Percentiles rank a stretch among this genome's conserved stretches.
phyloP scores from a whole-genome alignment of 2,113 vertebrate genomes.

The Ageneiosus marmoratus region DNA sequence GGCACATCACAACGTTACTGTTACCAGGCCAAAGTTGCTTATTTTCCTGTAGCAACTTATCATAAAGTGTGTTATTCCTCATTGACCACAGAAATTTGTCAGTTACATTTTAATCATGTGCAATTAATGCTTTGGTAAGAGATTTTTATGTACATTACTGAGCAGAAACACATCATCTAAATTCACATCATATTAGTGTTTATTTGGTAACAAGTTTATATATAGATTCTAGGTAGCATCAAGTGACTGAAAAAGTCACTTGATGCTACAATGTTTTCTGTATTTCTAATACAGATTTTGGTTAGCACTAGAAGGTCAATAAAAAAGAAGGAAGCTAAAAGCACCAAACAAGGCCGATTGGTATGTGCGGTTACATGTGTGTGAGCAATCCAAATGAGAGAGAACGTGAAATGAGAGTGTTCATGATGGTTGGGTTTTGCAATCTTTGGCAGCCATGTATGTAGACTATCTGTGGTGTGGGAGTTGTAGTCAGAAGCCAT shows the following conservation, averaged over 20 bases:
- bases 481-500: not conserved
- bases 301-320: no score
- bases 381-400: not conserved
- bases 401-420: not conserved
- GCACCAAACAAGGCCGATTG: no score
- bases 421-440: not conserved
- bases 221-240: no score
- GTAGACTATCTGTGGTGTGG: not conserved
- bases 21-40: not conserved
- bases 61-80: not conserved
- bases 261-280: no score
- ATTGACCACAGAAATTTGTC: not conserved
- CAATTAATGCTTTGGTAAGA: not conserved
- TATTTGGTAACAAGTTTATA: no score
- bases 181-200: no score
- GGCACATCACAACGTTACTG: not conserved
- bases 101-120: not conserved
- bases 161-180: no score
- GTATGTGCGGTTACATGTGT: no score
- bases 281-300: no score
- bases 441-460: not conserved
- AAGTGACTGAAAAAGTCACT: no score
- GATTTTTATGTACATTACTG: no score
- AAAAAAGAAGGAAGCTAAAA: no score
- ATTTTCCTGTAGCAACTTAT: not conserved